Base-by-base conservation (phyloP, 1,140 invertebrate genomes). In the Dendroctonus valens region DNA sequence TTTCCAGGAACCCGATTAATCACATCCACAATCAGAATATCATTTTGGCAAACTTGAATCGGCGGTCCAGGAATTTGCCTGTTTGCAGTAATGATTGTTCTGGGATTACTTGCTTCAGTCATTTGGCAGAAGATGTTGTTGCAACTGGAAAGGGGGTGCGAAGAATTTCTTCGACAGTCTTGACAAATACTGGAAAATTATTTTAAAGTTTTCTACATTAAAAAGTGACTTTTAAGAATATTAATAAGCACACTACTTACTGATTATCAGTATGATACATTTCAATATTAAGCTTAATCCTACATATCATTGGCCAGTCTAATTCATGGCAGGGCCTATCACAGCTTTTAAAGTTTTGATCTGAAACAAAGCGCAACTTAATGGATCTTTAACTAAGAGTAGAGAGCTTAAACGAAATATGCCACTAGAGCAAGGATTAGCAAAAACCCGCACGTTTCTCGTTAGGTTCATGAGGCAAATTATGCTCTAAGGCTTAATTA, bases 41-140 rank as follows among this genome's bases (percentile, higher is more conserved):
- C 93, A 72, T 91, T 91, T 75, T 93, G 84, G 70, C 92, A 95
- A 4, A 95, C 91, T 81, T 94, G 88, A 50, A 96, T 91, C 5
- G 85, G 77, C 0, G 93, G 93, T 0, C 92, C 93, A 4, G 93
- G 93, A 11, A 94, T 76, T 77, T 88, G 87, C 55, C 91, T 82
- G 79, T 96, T 95, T 2, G 90, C 90, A 0, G 89, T 85, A 12
- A 92, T 81, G 4, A 94, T 84, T 1, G 85, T 85, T 8, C 87
- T 81, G n/a, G 84, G 78, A 11, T 86, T 81, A 7, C 90, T 90
- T 74, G 91, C 88, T 2, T 83, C 86, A 11, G 3, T 83, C 53
- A 85, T 83, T 44, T 91, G 83, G 70, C 91, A 93, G 57, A 87
- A 82, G 37, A 83, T 76, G 9, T 81, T 80, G 59, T 82, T 79